Conservation (phyloP, 2,797 vertebrate species). For the Scyliorhinus canicula region DNA sequence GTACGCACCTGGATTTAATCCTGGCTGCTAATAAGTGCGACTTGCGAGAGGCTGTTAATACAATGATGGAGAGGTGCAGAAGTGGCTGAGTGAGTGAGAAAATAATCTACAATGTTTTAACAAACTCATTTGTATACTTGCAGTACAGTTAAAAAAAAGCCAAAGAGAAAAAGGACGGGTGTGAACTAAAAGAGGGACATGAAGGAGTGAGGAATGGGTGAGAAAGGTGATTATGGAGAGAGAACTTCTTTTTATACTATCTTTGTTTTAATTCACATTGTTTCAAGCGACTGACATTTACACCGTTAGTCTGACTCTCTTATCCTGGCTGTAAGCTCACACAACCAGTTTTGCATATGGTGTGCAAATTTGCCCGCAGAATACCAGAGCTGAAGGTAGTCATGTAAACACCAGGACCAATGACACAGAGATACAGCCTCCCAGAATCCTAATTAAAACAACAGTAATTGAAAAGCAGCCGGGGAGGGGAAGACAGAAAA, state of each 20-base stretch:
- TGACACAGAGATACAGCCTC: background rate
- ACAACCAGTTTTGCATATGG: background rate
- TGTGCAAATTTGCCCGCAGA: background rate
- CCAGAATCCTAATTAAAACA: background rate
- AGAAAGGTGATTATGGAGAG: background rate
- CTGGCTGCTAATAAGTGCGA: background rate
- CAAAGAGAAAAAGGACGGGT: background rate
- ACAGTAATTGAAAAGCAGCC: background rate
- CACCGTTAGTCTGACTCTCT: background rate
- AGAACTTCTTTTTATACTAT: background rate
- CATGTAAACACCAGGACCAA: constrained; percentile 5
- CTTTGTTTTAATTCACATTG: background rate
- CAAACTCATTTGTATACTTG: background rate
- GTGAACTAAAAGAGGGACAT: background rate
- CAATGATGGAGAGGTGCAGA: background rate
- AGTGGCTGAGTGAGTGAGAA: background rate
- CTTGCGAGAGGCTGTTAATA: background rate
- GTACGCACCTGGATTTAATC: background rate
- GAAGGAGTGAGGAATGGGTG: background rate
- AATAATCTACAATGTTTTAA: background rate
- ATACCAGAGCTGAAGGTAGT: background rate
- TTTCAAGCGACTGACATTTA: background rate
- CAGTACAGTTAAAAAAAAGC: background rate
- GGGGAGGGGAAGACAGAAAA: background rate
- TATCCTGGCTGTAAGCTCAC: background rate